Evolutionary conservation across 2,888 invertebrate species (phyloP).

Genomic region (Micoletzkya japonica): DNA sequence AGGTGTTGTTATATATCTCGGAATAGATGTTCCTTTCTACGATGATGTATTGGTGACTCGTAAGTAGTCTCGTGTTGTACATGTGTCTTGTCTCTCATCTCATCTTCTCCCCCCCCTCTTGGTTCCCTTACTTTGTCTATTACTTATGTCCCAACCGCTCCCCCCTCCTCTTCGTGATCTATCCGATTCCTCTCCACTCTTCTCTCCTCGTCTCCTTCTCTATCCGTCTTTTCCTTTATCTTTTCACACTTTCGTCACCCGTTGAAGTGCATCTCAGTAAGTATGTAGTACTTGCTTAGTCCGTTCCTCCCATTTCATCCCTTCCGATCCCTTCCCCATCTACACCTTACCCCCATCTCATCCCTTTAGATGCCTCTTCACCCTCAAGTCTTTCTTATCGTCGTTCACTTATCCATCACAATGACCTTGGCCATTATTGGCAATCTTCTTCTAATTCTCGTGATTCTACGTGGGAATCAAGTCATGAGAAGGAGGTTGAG

Average conservation of each 20-base stretch:
- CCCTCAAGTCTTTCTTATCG: constrained; percentile 38
- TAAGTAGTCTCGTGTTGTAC: too few species aligned
- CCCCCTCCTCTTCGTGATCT: not conserved
- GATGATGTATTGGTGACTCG: too few species aligned
- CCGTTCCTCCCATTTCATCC: not conserved
- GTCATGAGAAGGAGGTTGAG: constrained; percentile 48
- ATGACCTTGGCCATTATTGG: constrained; percentile 53
- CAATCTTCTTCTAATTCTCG: constrained; percentile 55
- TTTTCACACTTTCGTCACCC: too few species aligned
- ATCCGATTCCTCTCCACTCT: not conserved
- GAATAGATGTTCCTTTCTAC: too few species aligned
- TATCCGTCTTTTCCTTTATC: too few species aligned
- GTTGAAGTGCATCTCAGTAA: too few species aligned
- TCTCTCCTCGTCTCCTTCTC: not conserved
- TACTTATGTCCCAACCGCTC: not conserved
- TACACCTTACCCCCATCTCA: not conserved
- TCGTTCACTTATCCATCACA: constrained; percentile 49
- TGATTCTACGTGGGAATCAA: constrained; percentile 55
- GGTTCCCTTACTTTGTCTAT: not conserved
- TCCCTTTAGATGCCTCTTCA: constrained; percentile 9
- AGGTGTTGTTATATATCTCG: too few species aligned
- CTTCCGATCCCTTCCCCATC: not conserved
- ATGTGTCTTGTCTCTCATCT: too few species aligned
- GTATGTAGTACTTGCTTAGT: not conserved
- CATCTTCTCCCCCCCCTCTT: too few species aligned